These are phyloP conservation scores for Amblyjoppa fuscipennis DNA, from an alignment of 2,888 invertebrate species.

Conservation along the genomic window DNA sequence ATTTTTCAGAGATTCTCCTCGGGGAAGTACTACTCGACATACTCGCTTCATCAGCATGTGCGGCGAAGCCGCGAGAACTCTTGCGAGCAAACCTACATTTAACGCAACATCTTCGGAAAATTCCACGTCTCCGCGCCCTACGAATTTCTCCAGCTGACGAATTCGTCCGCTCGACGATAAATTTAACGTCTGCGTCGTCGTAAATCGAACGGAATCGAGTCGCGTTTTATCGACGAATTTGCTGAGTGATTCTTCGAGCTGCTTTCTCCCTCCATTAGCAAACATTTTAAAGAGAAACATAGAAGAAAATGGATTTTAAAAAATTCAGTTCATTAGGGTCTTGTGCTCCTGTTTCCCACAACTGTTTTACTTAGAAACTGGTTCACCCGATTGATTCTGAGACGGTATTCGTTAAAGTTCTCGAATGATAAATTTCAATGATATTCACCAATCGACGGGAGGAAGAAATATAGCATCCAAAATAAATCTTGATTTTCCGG, in stretches of 20 bases:
- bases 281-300: too few relatives aligned
- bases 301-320: too few relatives aligned
- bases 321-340: too few relatives aligned
- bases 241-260: conserved; percentile 1
- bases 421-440: too few relatives aligned
- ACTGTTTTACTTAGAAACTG: too few relatives aligned
- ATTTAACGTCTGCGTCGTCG: conserved; percentile 20
- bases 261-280: neutral
- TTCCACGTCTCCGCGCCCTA: conserved; percentile 61
- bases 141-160: conserved; percentile 49
- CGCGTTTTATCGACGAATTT: conserved; percentile 27
- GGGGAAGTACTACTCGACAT: conserved; percentile 92
- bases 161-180: conserved; percentile 39
- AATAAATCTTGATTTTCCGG: neutral
- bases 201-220: conserved; percentile 23
- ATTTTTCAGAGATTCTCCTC: conserved; percentile 91
- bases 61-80: conserved; percentile 92
- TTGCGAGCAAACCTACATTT: conserved; percentile 94
- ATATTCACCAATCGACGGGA: too few relatives aligned
- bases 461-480: too few relatives aligned
- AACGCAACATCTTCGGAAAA: conserved; percentile 84
- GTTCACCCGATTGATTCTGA: too few relatives aligned
- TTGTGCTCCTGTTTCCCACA: too few relatives aligned
- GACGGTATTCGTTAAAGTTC: too few relatives aligned
- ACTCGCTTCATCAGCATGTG: conserved; percentile 89